A percentile compares a stretch with the other conserved stretches of the same genome.
Evolutionary conservation across 2,888 invertebrate species (phyloP).

Genomic region (Rotaria sp.): DNA sequence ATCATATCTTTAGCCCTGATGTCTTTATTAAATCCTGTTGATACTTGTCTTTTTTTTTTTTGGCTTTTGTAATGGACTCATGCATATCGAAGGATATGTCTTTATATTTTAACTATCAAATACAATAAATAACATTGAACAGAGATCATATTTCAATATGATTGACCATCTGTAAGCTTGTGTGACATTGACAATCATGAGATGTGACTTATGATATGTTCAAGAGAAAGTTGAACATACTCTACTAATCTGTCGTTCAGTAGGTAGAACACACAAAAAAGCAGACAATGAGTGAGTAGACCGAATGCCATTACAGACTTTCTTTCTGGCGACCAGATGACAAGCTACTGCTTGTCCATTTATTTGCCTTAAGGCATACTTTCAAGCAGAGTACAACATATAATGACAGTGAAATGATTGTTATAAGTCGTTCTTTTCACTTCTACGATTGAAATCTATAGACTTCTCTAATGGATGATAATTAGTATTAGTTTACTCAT

Average conservation of each 20-base stretch:
- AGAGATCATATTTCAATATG: neutral
- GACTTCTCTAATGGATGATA: constrained; percentile 18
- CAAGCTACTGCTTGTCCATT: neutral
- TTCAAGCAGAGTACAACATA: neutral
- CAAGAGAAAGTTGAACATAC: constrained; percentile 15
- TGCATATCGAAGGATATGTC: neutral
- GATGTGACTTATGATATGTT: constrained; percentile 4
- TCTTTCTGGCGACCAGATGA: neutral
- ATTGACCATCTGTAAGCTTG: neutral
- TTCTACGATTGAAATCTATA: constrained; percentile 2
- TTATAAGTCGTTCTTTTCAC: neutral
- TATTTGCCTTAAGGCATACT: constrained; percentile 6
- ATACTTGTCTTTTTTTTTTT: neutral
- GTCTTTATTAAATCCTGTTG: neutral
- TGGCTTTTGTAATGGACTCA: neutral
- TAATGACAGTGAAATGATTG: neutral
- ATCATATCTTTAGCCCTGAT: neutral
- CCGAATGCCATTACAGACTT: neutral
- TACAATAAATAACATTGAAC: neutral
- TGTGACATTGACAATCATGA: constrained; percentile 4
- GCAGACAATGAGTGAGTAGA: neutral
- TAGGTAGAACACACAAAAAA: neutral
- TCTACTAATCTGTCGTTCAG: neutral
- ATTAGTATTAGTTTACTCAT: neutral
- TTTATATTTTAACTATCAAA: neutral